Base-by-base conservation (phyloP, 2,797 vertebrate species). In the Harpagifer antarcticus region DNA sequence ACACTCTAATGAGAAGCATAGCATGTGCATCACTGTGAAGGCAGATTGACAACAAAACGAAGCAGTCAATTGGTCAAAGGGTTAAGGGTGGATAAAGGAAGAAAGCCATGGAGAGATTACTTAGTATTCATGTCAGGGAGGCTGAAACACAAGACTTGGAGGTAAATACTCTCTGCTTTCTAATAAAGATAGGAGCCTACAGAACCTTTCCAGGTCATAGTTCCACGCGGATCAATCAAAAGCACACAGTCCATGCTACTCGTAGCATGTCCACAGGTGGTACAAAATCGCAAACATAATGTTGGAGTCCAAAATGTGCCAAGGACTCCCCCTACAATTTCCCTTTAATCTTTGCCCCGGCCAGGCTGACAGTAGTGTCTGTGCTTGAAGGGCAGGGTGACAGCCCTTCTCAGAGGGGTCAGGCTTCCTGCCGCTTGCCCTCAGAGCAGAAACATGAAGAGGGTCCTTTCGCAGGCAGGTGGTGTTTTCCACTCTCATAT, bases 51-150 rank as follows among this genome's bases (percentile, higher is more conserved):
- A 88, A 86, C 87, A 75, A 88, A 81, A 72, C 23, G 17, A 84
- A 65, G 72, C 56, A 64, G 77, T 91, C 76, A 70, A 86, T 86
- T 73, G 86, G 85, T 88, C 86, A 79, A 83, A 82, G 87, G 87
- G 90, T 90, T 90, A 89, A 91, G 68, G 78, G 84, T 59, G 71
- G 83, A 85, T 91, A 87, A 92, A 88, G 77, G 73, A 85, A 84
- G 74, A 72, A 74, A 72, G 77, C 69, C 63, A 68, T 72, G 58
- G 54, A 84, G 73, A 68, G 73, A 85, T 86, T 78, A 82, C 59
- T 92, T 91, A 74, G 74, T 83, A 93, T 91, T 91, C 89, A 65
- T 58, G 83, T 88, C 82, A 86, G 82, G 85, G 49, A 83, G 59
- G 78, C 58, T 74, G 76, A 72, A 81, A 87, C 84, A 82, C 87